Evolutionary conservation across 2,888 invertebrate species (phyloP), one percentile per base, ranked within the genome.

Genomic region (Brachypalpus laphriformis): DNA sequence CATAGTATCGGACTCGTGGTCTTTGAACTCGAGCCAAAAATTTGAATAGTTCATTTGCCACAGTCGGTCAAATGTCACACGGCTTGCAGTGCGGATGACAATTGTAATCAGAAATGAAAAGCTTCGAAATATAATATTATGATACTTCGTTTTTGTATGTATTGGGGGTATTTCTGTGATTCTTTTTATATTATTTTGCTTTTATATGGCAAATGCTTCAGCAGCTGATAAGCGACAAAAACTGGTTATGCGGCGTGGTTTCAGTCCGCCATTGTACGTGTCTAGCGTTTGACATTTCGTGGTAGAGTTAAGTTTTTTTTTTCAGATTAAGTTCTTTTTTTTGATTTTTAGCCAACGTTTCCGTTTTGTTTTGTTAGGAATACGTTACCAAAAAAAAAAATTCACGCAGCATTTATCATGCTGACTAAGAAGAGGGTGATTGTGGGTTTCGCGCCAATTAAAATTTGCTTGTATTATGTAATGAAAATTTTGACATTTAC

Each of bases 151-250:
- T 7, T 9, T 20, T 37, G 49, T 37, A 16, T 37, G 14, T 25
- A 4, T 4, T 14, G 22, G 65, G n/a, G 20, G 11, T 37, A 54
- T 63, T 63, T 57, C 20, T 34, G 22, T 34, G n/a, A n/a, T 45
- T 42, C 16, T 37, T 28, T 54, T 40, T 20, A 8, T 51, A 11
- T 57, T 71, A n/a, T 59, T 47, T 54, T 37, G n/a, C 1, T 54
- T 14, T 45, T 56, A 25, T 25, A 51, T 49, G 25, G 49, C n/a
- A 31, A 72, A 22, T 18, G 25, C 14, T 31, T 31, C 25, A 66
- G 57, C 49, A 75, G 57, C 49, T 57, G 66, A 75, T 75, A 66
- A 75, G 49, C 47, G 14, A 14, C 11, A 40, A 57, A 75, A 47
- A 25, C 25, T 75, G 34, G 34, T 57, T 74, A n/a, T 14, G 37